phyloP scores from a whole-genome alignment of 2,888 invertebrate species.

The Ophioninae sp. region DNA sequence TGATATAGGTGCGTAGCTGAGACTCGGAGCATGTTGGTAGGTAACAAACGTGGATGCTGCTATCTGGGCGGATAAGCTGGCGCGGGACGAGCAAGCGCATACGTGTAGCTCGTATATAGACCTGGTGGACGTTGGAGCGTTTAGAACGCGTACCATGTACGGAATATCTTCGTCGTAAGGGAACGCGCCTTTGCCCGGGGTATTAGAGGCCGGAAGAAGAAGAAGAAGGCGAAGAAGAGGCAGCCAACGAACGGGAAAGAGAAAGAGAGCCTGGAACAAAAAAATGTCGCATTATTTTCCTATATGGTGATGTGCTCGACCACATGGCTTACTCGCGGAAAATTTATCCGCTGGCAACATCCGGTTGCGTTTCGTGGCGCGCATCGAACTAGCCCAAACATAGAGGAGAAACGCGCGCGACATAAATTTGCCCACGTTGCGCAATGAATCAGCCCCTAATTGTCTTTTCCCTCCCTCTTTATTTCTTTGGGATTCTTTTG shows the following conservation, averaged over 20 bases:
- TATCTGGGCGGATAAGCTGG: slow-evolving; percentile 62
- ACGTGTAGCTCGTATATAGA: slow-evolving; percentile 1
- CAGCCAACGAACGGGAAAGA: slow-evolving; percentile 43
- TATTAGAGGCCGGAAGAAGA: slow-evolving; percentile 45
- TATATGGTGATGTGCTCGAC: slow-evolving; percentile 76
- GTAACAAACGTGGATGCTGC: slow-evolving; percentile 40
- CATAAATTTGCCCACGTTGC: not conserved
- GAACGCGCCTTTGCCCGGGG: slow-evolving; percentile 25
- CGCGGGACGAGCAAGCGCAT: slow-evolving; percentile 44
- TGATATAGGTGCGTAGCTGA: slow-evolving; percentile 38
- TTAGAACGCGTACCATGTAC: slow-evolving; percentile 63
- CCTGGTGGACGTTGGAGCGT: slow-evolving; percentile 36
- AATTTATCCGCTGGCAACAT: slow-evolving; percentile 62
- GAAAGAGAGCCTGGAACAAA: not conserved
- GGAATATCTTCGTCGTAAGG: slow-evolving; percentile 65
- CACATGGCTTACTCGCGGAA: slow-evolving; percentile 73
- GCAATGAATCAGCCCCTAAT: not conserved
- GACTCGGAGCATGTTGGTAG: slow-evolving; percentile 9
- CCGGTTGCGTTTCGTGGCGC: slow-evolving; percentile 6
- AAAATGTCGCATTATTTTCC: slow-evolving; percentile 79
- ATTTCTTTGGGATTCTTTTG: not conserved
- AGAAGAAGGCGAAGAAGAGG: slow-evolving; percentile 21
- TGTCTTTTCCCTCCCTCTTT: not conserved
- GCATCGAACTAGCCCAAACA: slow-evolving; percentile 12
- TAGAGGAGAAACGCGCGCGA: not conserved